These are phyloP conservation scores for Noctua janthina DNA, from an alignment of 2,888 invertebrate genomes.

Conservation along the genomic window DNA sequence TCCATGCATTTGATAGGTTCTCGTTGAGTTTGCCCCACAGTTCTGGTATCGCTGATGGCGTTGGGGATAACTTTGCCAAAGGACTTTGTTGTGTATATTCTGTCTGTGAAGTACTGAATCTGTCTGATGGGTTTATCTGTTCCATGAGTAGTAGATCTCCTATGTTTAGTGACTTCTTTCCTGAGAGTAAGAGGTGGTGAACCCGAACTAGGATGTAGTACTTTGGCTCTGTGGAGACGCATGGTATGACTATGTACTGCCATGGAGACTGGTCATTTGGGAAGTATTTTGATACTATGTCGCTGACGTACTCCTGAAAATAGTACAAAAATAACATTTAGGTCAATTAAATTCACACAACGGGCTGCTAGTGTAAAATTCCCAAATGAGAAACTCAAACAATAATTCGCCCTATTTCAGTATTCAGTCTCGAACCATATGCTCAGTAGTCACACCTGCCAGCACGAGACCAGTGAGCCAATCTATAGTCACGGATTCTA, in stretches of 20 bases:
- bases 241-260: conserved; percentile 94
- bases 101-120: conserved; percentile 73
- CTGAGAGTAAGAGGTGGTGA: conserved; percentile 94
- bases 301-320: conserved; percentile 94
- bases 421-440: no score
- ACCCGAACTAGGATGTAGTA: conserved; percentile 93
- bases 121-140: conserved; percentile 81
- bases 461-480: neutral
- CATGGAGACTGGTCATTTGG: conserved; percentile 94
- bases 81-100: conserved; percentile 84
- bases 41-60: conserved; percentile 91
- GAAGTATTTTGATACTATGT: conserved; percentile 94
- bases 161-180: conserved; percentile 92
- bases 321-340: neutral
- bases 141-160: conserved; percentile 93
- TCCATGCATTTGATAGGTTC: conserved; percentile 94
- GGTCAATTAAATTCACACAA: neutral
- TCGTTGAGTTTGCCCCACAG: conserved; percentile 92
- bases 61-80: conserved; percentile 89
- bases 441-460: no score
- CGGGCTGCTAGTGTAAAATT: neutral
- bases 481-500: neutral
- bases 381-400: neutral
- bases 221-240: conserved; percentile 86
- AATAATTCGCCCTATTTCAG: neutral